Conservation (phyloP, 35 echinoderm and acorn worm species). For the Ptychodera flava region DNA sequence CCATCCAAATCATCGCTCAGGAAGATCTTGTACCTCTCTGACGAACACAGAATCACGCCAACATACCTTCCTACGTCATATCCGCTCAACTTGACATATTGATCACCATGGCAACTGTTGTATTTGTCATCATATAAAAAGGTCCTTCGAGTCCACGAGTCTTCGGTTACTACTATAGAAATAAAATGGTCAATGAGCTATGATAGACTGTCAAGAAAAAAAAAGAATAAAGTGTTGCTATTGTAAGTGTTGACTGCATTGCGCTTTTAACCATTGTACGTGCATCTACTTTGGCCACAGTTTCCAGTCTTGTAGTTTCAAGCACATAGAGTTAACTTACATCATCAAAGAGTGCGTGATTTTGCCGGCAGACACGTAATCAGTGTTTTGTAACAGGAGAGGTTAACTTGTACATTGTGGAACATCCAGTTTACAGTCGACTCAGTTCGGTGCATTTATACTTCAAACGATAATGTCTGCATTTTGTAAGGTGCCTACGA, state of each 20-base stretch:
- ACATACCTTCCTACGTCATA: conserved; percentile 32
- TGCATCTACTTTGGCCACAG: not conserved
- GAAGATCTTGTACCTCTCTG: conserved; percentile 68
- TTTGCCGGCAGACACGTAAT: no score
- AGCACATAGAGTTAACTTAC: no score
- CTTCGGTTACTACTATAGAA: not conserved
- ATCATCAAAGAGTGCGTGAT: no score
- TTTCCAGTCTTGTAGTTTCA: no score
- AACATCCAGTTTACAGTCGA: no score
- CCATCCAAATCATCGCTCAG: conserved; percentile 25
- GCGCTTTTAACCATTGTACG: not conserved
- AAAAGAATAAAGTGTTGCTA: not conserved
- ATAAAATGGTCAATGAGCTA: no score
- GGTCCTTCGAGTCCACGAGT: not conserved
- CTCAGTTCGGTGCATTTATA: no score
- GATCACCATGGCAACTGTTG: not conserved
- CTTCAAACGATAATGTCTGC: no score
- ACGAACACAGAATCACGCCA: conserved; percentile 53
- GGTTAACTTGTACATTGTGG: no score
- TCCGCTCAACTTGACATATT: not conserved
- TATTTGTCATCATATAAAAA: conserved; percentile 5
- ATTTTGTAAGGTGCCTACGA: no score
- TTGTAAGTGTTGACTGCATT: not conserved
- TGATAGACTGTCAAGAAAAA: no score
- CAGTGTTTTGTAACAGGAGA: no score